Conservation (phyloP, 2,113 vertebrate species). For the Telmatochromis brichardi region DNA sequence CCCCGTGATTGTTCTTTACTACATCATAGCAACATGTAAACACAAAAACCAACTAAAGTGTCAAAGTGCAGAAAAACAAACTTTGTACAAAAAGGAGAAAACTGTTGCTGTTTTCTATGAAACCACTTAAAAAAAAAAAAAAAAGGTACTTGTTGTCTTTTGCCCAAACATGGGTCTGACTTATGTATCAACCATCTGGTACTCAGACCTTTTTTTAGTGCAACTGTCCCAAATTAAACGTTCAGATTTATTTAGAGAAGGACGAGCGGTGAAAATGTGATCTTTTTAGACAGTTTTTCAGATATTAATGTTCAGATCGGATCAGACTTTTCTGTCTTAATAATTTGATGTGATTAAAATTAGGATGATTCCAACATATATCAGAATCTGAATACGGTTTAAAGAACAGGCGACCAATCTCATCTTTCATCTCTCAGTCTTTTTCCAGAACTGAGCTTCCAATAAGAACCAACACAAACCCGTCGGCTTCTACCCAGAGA, state of each 20-base stretch:
- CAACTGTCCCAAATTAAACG: rapidly evolving
- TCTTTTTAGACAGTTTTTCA: rapidly evolving
- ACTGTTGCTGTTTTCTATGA: not conserved
- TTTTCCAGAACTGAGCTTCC: not conserved
- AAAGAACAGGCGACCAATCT: rapidly evolving
- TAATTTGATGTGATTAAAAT: not conserved
- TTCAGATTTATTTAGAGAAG: not conserved
- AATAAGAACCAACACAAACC: not conserved
- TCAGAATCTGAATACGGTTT: rapidly evolving
- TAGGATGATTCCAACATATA: rapidly evolving
- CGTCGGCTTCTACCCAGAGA: not conserved
- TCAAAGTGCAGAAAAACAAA: not conserved
- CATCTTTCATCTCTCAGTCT: not conserved
- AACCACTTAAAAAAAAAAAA: not conserved
- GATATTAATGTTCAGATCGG: not conserved
- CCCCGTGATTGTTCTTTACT: rapidly evolving
- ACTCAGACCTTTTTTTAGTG: rapidly evolving
- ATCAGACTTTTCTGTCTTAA: not conserved
- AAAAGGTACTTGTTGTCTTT: rapidly evolving
- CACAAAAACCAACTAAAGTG: not conserved
- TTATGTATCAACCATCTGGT: rapidly evolving
- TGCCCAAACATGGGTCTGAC: not conserved
- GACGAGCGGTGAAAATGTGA: not conserved
- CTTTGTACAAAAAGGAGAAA: not conserved
- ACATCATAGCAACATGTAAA: not conserved